Conservation (phyloP, 2,888 invertebrate genomes). For the Drosophila basisetae region DNA sequence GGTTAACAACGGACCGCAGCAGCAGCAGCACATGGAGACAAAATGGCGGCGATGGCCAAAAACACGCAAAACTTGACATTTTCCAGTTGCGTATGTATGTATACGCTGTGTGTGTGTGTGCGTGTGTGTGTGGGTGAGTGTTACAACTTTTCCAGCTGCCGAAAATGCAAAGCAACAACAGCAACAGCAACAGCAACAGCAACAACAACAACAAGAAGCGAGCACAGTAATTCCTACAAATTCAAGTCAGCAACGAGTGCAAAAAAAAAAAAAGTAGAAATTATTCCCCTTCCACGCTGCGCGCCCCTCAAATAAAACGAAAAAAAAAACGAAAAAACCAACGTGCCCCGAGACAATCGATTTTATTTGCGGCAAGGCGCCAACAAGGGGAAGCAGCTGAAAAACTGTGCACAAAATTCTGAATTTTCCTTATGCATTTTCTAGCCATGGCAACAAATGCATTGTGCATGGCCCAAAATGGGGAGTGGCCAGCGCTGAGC, state of each 20-base stretch:
- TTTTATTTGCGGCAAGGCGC: constrained; percentile 33
- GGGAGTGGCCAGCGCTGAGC: constrained; percentile 6
- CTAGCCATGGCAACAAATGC: constrained; percentile 8
- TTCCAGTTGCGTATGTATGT: constrained; percentile 47
- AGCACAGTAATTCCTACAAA: constrained; percentile 20
- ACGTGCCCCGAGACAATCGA: constrained; percentile 44
- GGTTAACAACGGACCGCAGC: constrained; percentile 62
- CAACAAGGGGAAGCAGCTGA: constrained; percentile 17
- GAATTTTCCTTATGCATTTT: constrained; percentile 46
- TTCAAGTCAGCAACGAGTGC: constrained; percentile 5
- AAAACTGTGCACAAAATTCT: constrained; percentile 38
- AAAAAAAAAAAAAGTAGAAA: not conserved
- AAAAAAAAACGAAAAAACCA: not conserved
- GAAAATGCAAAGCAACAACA: constrained; percentile 56
- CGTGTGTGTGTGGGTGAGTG: constrained; percentile 24
- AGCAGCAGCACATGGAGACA: constrained; percentile 34
- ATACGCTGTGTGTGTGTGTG: not conserved
- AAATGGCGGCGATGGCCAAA: constrained; percentile 38
- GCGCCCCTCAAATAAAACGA: not conserved
- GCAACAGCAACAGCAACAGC: constrained; percentile 5
- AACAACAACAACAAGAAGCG: constrained; percentile 18
- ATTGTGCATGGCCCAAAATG: constrained; percentile 7
- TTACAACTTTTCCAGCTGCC: constrained; percentile 52
- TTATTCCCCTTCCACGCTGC: not conserved
- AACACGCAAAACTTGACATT: constrained; percentile 52